Evolutionary conservation across 2,888 invertebrate genomes (phyloP), one percentile per base, ranked within the genome.

Genomic region (Lumbricus terrestris): DNA sequence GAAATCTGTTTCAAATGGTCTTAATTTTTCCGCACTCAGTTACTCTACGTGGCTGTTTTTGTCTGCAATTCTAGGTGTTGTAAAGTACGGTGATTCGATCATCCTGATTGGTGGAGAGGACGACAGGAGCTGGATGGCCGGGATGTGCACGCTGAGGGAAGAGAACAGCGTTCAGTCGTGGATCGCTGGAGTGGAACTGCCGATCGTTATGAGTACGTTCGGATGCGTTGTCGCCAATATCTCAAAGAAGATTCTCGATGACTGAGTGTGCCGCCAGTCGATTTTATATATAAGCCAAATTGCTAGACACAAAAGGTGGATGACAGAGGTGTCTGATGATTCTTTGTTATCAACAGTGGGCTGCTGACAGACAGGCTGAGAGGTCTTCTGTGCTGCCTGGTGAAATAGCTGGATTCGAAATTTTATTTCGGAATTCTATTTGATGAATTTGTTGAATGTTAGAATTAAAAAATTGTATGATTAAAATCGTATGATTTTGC

Each of bases 81-180:
- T 94, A 35, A 94, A 94, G 91, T 94, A 94, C 91, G 93, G 93
- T 3, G 93, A 94, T 89, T 94, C 93, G 2, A 93, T 94, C 82
- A 92, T 94, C 90, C 93, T 94, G 23, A 94, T 94, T 8, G 94
- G 94, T 6, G 94, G 94, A 0, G 94, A 94, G 90, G 94, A 94
- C 92, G 94, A 94, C 92, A 94, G 94, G 90, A 94, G 94, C 91
- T 94, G 94, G 94, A 94, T 94, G 94, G 94, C 94, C 0, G 94
- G 94, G 5, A 92, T 94, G 82, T 94, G 93, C 91, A 93, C 93
- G 93, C 92, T 94, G 90, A 88, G 47, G 47, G 92, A 93, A 89
- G 92, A 92, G 16, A 90, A 90, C 2, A 93, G 93, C 18, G 92
- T 92, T 85, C 93, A 93, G 82, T 90, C 91, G 15, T 94, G 94